phyloP scores from a whole-genome alignment of 2,797 vertebrate genomes.

The Diglossa cyanea region DNA sequence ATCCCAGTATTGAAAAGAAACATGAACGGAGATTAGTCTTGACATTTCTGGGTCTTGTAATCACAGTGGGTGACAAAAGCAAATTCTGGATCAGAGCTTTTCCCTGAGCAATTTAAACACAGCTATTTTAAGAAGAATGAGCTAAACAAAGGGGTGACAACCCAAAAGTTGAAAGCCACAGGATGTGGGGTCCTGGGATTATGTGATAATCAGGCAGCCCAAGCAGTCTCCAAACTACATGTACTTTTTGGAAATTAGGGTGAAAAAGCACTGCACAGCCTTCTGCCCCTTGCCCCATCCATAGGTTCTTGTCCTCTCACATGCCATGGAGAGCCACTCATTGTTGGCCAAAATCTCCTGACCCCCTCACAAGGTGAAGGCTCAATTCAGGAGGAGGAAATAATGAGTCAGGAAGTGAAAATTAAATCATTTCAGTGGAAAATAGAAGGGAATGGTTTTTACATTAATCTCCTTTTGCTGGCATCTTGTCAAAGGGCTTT shows the following conservation, averaged over 20 bases:
- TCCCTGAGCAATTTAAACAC: slow-evolving; percentile 3
- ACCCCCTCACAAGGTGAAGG: not conserved
- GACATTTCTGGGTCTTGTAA: slow-evolving; percentile 57
- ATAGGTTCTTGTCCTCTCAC: rapidly evolving
- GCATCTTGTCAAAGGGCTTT: not conserved
- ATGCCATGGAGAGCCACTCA: rapidly evolving
- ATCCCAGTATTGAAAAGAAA: slow-evolving; percentile 9
- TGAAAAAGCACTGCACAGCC: not conserved
- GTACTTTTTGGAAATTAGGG: not conserved
- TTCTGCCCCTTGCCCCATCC: rapidly evolving
- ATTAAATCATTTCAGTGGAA: not conserved
- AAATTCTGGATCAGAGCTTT: slow-evolving; percentile 39
- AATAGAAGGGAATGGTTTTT: not conserved
- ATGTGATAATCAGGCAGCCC: not conserved
- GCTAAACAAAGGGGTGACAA: slow-evolving; percentile 17
- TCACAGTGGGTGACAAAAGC: slow-evolving; percentile 35
- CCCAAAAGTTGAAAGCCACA: not conserved
- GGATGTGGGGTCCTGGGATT: not conserved
- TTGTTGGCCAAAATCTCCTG: not conserved
- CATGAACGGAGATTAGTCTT: not conserved
- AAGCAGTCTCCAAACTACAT: not conserved
- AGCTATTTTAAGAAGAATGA: not conserved
- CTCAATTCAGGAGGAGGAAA: not conserved
- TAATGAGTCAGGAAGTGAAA: not conserved
- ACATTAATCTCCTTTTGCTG: not conserved